phyloP scores from a whole-genome alignment of 2,888 invertebrate genomes.

The Sinelater perroti region DNA sequence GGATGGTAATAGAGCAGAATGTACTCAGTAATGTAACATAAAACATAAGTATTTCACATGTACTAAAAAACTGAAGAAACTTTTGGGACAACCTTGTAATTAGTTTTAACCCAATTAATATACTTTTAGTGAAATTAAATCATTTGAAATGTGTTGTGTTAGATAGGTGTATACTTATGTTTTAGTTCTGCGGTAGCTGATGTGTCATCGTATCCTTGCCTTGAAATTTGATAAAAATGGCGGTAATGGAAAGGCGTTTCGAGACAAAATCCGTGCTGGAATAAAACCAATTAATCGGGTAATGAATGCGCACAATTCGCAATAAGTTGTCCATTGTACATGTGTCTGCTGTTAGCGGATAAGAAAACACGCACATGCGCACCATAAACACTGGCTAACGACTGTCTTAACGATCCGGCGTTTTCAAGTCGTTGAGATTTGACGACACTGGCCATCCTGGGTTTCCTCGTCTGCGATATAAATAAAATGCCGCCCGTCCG shows the following conservation, averaged over 20 bases:
- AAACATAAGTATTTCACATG: too few species aligned
- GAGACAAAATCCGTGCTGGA: constrained; percentile 14
- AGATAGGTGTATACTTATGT: too few species aligned
- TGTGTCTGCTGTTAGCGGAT: constrained; percentile 45
- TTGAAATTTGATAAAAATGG: not conserved
- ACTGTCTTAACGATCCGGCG: constrained; percentile 41
- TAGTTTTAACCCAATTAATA: too few species aligned
- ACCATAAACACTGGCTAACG: constrained; percentile 44
- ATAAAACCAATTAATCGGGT: constrained; percentile 44
- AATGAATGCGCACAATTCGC: constrained; percentile 42
- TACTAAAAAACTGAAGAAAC: too few species aligned
- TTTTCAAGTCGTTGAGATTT: constrained; percentile 42
- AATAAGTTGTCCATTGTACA: constrained; percentile 41
- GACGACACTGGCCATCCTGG: constrained; percentile 39
- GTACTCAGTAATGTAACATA: too few species aligned
- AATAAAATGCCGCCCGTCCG: constrained; percentile 37
- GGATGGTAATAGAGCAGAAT: too few species aligned
- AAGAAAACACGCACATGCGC: constrained; percentile 44
- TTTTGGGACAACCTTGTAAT: too few species aligned
- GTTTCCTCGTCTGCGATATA: constrained; percentile 31
- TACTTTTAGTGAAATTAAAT: too few species aligned
- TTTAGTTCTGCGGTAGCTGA: too few species aligned
- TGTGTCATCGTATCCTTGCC: too few species aligned
- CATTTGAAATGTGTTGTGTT: too few species aligned
- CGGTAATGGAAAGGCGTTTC: too few species aligned